Base-by-base conservation (phyloP, 2,888 invertebrate species). In the Thera obeliscata region DNA sequence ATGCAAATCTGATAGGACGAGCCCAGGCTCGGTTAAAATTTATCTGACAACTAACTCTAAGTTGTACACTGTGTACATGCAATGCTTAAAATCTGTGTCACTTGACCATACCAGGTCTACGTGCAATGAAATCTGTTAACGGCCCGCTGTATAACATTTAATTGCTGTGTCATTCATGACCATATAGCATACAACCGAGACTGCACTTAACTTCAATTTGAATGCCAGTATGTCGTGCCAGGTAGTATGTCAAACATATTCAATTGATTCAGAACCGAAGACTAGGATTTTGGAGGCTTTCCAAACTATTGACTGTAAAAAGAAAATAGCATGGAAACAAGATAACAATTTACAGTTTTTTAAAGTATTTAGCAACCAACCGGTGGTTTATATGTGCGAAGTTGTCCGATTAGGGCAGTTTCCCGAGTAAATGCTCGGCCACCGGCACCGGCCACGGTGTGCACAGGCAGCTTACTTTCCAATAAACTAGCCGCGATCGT, bases 391-490 rank as follows among this genome's bases (percentile, higher is more conserved):
- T 76, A 82, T 77, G 76, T 74, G 74, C 72, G 46, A 63, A 70
- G 75, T 73, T 63, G 72, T 72, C 72, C 76, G 76, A 78, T 81
- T 78, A 81, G 77, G 79, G 76, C 84, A 84, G 83, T 85, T 82
- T 83, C 83, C 84, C 79, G 80, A 81, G 74, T 76, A 81, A 79
- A 81, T 81, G 78, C 81, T 76, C 79, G 81, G 80, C 81, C 81
- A 81, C 84, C 78, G 81, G 82, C 78, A 81, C 83, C 78, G 81
- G 83, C 85, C 78, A 87, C 86, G 86, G 84, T 82, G 85, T 84
- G 81, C 78, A 84, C 86, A 86, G 82, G 84, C 87, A 86, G 82
- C 87, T 89, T 85, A 88, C 90, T 92, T 91, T 91, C 91, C 91
- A 90, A 91, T 90, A 87, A 89, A 87, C 88, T 84, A 87, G 87